These are phyloP conservation scores for Drosophila nannoptera DNA, from an alignment of 1,140 invertebrate genomes.

Conservation along the genomic window DNA sequence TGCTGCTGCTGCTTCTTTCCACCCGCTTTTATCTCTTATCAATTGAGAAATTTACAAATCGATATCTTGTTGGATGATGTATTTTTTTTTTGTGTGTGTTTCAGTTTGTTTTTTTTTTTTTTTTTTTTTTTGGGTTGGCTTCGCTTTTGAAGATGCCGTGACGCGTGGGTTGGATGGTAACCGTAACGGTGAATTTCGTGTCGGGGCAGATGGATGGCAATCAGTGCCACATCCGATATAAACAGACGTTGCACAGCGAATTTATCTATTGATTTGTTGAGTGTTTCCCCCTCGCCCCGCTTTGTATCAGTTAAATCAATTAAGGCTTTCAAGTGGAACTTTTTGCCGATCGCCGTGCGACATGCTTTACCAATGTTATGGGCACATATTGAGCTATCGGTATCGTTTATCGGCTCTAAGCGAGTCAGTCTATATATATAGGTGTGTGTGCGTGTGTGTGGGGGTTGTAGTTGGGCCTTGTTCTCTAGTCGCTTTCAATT, in stretches of 20 bases:
- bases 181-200: neutral
- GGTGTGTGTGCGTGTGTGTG: neutral
- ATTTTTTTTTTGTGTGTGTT: neutral
- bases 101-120: too few species aligned
- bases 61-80: constrained; percentile 32
- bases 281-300: constrained; percentile 30
- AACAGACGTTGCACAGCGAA: constrained; percentile 48
- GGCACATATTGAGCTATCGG: constrained; percentile 9
- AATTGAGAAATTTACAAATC: constrained; percentile 52
- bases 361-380: constrained; percentile 60
- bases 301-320: constrained; percentile 75
- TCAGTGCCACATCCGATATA: constrained; percentile 67
- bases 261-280: constrained; percentile 74
- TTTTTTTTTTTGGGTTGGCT: neutral
- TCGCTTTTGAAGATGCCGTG: constrained; percentile 50
- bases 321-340: constrained; percentile 74
- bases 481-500: constrained; percentile 60
- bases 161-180: constrained; percentile 16
- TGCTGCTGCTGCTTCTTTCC: neutral
- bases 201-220: constrained; percentile 22
- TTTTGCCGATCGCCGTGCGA: constrained; percentile 60
- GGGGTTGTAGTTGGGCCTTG: constrained; percentile 22
- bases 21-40: constrained; percentile 44
- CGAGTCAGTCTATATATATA: too few species aligned
- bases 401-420: constrained; percentile 15